These are phyloP conservation scores for Ectemnius lituratus DNA, from an alignment of 2,888 invertebrate genomes.

Conservation along the genomic window DNA sequence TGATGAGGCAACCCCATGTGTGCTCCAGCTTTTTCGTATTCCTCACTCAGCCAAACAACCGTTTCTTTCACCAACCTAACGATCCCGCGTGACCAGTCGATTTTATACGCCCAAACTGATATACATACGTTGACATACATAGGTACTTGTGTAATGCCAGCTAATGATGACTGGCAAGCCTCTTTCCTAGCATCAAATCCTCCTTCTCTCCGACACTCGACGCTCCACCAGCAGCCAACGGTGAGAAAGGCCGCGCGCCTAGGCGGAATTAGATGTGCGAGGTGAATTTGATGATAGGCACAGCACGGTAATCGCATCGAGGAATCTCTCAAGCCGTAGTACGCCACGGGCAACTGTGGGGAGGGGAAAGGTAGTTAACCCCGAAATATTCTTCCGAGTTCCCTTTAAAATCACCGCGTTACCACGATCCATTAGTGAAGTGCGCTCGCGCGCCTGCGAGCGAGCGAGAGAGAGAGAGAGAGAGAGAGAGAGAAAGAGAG, in stretches of 20 bases:
- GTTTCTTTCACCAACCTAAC: neutral
- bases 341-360: neutral
- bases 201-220: too few relatives aligned
- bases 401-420: slow-evolving; percentile 54
- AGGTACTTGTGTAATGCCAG: too few relatives aligned
- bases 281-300: slow-evolving; percentile 9
- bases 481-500: slow-evolving; percentile 4
- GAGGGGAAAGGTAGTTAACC: slow-evolving; percentile 13
- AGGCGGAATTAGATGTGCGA: slow-evolving; percentile 6
- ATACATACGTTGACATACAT: too few relatives aligned
- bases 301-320: neutral
- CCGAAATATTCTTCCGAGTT: slow-evolving; percentile 23
- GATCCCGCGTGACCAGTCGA: too few relatives aligned
- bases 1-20: neutral
- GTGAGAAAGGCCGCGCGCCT: neutral
- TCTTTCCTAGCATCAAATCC: too few relatives aligned
- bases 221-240: neutral
- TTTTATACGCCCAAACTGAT: too few relatives aligned
- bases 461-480: slow-evolving; percentile 6
- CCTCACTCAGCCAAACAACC: neutral
- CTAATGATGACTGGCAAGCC: too few relatives aligned
- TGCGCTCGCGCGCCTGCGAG: slow-evolving; percentile 4
- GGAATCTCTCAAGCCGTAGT: too few relatives aligned
- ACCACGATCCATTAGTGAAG: slow-evolving; percentile 52
- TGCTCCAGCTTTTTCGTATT: neutral